Conservation (phyloP, 35 echinoderm and acorn worm genomes). For the Holothuria glaberrima region DNA sequence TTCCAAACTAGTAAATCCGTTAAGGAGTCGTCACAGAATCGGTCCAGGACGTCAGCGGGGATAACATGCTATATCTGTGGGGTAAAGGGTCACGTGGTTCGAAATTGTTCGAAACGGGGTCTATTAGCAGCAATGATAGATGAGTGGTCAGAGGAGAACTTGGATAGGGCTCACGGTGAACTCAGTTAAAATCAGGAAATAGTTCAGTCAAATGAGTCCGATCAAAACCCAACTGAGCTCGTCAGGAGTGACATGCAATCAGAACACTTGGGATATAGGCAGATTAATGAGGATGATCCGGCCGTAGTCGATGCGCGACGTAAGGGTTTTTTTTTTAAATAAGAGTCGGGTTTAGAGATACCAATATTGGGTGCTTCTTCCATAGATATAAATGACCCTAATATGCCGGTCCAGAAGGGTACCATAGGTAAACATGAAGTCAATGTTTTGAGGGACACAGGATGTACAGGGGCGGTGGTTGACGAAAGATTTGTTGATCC, state of each 20-base stretch:
- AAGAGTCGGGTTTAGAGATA: constrained; percentile 1
- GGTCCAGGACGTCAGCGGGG: no score
- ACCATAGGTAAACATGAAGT: constrained; percentile 15
- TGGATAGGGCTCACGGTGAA: neutral
- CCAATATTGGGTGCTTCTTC: constrained; percentile 55
- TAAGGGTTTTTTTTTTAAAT: constrained; percentile 3
- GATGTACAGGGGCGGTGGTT: constrained; percentile 63
- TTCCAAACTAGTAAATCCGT: no score
- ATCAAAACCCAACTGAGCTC: neutral
- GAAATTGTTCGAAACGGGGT: constrained; percentile 2
- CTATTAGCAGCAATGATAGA: constrained; percentile 22
- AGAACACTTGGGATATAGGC: neutral
- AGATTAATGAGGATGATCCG: constrained; percentile 14
- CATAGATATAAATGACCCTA: neutral
- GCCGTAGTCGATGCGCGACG: neutral
- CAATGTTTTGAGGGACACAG: constrained; percentile 52
- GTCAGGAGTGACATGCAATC: neutral
- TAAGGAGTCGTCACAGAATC: no score
- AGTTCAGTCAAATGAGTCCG: neutral
- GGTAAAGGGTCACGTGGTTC: neutral
- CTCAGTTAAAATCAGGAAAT: neutral
- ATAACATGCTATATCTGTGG: neutral
- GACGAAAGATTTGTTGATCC: constrained; percentile 20
- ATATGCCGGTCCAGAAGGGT: constrained; percentile 53
- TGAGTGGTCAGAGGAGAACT: neutral